Base-by-base conservation (phyloP, 2,888 invertebrate genomes). In the Melieria crassipennis region DNA sequence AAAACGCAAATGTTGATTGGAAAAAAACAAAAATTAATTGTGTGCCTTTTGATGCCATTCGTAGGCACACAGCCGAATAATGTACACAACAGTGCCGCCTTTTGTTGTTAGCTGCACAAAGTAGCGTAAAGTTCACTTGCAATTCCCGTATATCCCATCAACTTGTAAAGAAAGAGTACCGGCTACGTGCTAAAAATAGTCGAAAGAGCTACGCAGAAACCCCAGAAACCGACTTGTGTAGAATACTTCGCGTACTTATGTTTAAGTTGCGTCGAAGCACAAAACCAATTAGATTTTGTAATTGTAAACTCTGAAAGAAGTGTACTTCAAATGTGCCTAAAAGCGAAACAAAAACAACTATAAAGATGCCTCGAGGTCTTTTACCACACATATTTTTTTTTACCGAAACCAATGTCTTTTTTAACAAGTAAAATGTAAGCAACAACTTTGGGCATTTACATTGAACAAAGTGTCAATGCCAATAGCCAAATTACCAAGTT, bases 281-380 rank as follows among this genome's bases (percentile, higher is more conserved):
- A 65, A 65, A 65, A 65, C 65, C 16, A 65, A 63, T 42, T n/a
- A 10, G 11, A 46, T n/a, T 42, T 63, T 48, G 13, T 58, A 58
- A 58, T 42, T 30, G 46, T 57, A 65, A 50, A 7, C 45, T 30
- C 30, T 3, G 30, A 1, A 57, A 50, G n/a, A 60, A 57, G 16
- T 67, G 42, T 60, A 48, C 67, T n/a, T 43, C 60, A 58, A 67
- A 60, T 30, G 60, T 67, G 67, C 60, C 67, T 60, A 62, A 50
- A 50, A 50, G 52, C n/a, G n/a, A 50, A 11, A 50, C 52, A n/a
- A 50, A 50, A 50, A 50, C 10, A 50, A n/a, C n/a, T 50, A 11
- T 10, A 10, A 10, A 11, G 10, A 50, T 11, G n/a, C 52, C n/a
- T 50, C n/a, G n/a, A 50, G 52, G 10, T 11, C n/a, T 50, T 50